Conservation (phyloP, 2,888 invertebrate genomes). For the Sphaerolaimus hirsutus region DNA sequence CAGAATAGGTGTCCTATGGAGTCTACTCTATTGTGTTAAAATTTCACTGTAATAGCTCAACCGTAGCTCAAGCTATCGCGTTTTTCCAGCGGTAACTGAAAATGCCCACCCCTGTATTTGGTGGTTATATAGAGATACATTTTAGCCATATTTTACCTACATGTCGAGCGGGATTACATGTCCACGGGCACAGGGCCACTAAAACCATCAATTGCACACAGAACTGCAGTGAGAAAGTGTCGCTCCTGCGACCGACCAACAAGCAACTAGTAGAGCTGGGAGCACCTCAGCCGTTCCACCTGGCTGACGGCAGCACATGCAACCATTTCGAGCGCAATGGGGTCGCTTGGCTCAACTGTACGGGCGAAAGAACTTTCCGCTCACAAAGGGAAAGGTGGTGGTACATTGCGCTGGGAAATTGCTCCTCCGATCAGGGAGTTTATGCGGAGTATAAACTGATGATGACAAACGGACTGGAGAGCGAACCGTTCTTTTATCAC, state of each 20-base stretch:
- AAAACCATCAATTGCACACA: too few species aligned
- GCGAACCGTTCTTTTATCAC: slow-evolving; percentile 60
- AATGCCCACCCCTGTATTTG: too few species aligned
- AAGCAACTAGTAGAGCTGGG: slow-evolving; percentile 57
- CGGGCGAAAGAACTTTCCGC: slow-evolving; percentile 33
- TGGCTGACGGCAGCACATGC: too few species aligned
- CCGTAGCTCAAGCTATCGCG: too few species aligned
- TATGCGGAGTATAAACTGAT: slow-evolving; percentile 51
- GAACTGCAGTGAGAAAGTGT: slow-evolving; percentile 50
- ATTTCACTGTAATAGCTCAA: too few species aligned
- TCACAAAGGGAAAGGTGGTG: slow-evolving; percentile 72
- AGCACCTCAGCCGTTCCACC: slow-evolving; percentile 20
- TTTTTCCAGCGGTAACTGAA: too few species aligned
- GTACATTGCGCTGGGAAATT: slow-evolving; percentile 65
- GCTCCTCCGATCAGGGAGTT: slow-evolving; percentile 40
- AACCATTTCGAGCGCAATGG: slow-evolving; percentile 6
- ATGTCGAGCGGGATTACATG: too few species aligned
- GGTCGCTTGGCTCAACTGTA: slow-evolving; percentile 17
- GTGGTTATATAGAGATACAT: too few species aligned
- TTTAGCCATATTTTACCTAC: too few species aligned
- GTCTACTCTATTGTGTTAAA: too few species aligned
- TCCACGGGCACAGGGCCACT: too few species aligned
- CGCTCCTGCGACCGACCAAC: slow-evolving; percentile 42
- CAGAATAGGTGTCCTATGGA: too few species aligned
- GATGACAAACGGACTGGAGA: slow-evolving; percentile 61